Conservation (phyloP, 2,888 invertebrate species). For the Epinotia ramella region DNA sequence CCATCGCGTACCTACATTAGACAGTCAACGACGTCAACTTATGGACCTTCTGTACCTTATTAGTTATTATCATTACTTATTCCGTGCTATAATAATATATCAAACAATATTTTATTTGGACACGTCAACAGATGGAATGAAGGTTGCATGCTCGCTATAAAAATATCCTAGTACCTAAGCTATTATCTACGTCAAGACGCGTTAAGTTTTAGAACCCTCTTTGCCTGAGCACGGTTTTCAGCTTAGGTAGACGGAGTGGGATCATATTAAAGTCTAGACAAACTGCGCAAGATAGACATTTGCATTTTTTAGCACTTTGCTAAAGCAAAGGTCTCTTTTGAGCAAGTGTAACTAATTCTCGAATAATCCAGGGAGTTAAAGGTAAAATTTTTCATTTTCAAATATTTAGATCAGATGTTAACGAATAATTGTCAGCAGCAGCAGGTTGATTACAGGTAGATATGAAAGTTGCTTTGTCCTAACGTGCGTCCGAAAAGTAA, state of each 20-base stretch:
- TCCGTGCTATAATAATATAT: too few species aligned
- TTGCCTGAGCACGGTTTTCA: conserved; percentile 24
- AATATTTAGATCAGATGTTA: too few species aligned
- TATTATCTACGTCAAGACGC: background rate
- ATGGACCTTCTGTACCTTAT: too few species aligned
- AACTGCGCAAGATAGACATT: conserved; percentile 37
- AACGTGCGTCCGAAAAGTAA: too few species aligned
- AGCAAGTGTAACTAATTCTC: conserved; percentile 4
- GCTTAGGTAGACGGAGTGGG: conserved; percentile 13
- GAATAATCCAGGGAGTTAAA: background rate
- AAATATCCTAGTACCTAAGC: background rate
- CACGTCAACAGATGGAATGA: background rate
- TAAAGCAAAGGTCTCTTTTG: conserved; percentile 22
- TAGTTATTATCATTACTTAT: too few species aligned
- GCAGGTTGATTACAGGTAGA: too few species aligned
- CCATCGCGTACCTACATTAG: too few species aligned
- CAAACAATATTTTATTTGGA: background rate
- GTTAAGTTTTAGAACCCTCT: background rate
- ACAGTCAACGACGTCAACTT: too few species aligned
- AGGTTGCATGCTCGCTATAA: background rate
- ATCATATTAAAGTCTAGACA: conserved; percentile 42
- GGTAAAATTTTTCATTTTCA: background rate
- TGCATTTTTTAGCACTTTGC: conserved; percentile 38
- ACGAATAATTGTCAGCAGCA: too few species aligned
- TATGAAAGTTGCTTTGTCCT: too few species aligned